phyloP scores from a whole-genome alignment of 2,113 vertebrate genomes.

The Varanus komodoensis region DNA sequence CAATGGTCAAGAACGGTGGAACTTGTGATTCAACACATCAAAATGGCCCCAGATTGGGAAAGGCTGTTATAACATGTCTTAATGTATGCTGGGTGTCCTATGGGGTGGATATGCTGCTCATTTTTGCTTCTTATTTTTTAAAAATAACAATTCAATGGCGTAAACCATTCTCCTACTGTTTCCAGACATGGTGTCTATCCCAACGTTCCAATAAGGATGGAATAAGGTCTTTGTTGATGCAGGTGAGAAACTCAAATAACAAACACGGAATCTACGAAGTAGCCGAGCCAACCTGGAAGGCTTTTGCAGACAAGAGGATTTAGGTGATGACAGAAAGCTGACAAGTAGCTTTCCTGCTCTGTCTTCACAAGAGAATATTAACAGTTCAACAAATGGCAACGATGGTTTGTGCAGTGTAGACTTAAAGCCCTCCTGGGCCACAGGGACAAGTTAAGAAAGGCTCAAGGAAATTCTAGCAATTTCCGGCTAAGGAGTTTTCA shows the following conservation, averaged over 20 bases:
- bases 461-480: conserved; percentile 12
- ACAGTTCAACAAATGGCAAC: conserved; percentile 3
- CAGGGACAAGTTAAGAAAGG: not conserved
- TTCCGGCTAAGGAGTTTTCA: not conserved
- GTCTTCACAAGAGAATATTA: not conserved
- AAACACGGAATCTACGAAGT: conserved; percentile 40
- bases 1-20: no score
- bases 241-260: conserved; percentile 36
- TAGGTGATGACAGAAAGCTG: conserved; percentile 35
- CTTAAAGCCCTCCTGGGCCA: conserved; percentile 3
- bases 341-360: conserved; percentile 19
- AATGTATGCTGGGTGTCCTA: not conserved
- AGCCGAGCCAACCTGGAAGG: conserved; percentile 33
- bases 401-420: not conserved
- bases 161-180: conserved; percentile 57
- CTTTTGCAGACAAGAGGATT: conserved; percentile 21
- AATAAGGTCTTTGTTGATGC: conserved; percentile 47
- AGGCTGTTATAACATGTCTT: not conserved
- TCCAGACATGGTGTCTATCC: conserved; percentile 37
- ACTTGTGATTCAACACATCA: not conserved
- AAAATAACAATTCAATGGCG: not conserved
- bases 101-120: not conserved
- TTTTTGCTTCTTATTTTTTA: not conserved
- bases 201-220: conserved; percentile 41
- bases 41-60: no score